Evolutionary conservation across 2,797 vertebrate genomes (phyloP).

Genomic region (Setipinna tenuifilis): DNA sequence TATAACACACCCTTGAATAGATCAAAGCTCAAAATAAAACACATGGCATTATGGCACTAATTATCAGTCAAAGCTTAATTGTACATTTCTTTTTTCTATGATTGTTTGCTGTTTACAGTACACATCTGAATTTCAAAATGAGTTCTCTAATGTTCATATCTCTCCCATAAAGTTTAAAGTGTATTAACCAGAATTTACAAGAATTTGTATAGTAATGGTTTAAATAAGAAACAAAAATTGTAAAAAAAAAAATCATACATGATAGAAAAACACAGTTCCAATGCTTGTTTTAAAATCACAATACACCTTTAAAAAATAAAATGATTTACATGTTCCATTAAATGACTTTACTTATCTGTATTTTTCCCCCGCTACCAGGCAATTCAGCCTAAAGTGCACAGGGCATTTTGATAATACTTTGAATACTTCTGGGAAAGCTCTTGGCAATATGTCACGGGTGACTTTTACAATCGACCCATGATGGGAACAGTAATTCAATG

Average conservation of each 20-base stretch:
- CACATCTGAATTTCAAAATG: not conserved
- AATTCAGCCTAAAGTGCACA: not conserved
- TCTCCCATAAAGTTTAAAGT: not conserved
- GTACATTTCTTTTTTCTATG: not conserved
- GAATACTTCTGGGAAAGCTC: not conserved
- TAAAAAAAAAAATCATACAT: constrained; percentile 12
- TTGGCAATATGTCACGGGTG: not conserved
- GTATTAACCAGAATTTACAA: not conserved
- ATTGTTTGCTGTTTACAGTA: not conserved
- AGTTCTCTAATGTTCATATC: not conserved
- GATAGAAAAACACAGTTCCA: not conserved
- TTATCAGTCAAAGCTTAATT: not conserved
- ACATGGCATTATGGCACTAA: not conserved
- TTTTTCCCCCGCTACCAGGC: not conserved
- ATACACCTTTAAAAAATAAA: not conserved
- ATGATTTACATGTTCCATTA: not conserved
- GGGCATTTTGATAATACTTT: not conserved
- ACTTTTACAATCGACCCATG: not conserved
- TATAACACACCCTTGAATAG: not conserved
- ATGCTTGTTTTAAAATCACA: not conserved
- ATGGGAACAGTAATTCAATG: not conserved
- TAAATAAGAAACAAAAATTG: not conserved
- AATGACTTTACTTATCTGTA: not conserved
- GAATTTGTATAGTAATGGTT: not conserved
- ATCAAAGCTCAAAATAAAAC: not conserved